Conservation (phyloP, 2,888 invertebrate species). For the Cosmia trapezina region DNA sequence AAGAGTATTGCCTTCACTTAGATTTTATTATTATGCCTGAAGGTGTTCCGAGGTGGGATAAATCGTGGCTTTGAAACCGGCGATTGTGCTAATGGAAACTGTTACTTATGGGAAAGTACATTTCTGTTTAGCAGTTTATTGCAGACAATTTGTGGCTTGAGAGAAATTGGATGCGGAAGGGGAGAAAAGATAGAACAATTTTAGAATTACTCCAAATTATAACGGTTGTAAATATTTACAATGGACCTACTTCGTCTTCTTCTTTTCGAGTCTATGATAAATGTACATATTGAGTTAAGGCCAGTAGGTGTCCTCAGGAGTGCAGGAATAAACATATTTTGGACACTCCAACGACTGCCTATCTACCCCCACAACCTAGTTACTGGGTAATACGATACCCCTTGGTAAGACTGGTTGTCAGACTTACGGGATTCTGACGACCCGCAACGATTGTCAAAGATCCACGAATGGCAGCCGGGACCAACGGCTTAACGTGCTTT, state of each 20-base stretch:
- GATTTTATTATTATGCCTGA: slow-evolving; percentile 52
- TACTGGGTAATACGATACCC: no score
- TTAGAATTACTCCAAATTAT: neutral
- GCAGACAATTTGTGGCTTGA: slow-evolving; percentile 28
- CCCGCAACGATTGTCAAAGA: no score
- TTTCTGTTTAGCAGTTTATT: slow-evolving; percentile 34
- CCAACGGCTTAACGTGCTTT: neutral
- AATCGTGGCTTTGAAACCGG: slow-evolving; percentile 41
- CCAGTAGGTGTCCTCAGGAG: neutral
- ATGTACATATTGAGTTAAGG: neutral
- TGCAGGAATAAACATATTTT: neutral
- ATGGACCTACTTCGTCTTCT: no score
- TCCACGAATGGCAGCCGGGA: no score
- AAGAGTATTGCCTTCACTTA: slow-evolving; percentile 53
- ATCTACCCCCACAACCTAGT: no score
- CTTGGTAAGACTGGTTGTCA: no score
- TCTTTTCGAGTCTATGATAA: neutral
- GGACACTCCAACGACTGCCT: neutral
- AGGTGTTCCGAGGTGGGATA: slow-evolving; percentile 44
- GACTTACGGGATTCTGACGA: no score
- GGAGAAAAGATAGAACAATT: neutral
- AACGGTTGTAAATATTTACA: neutral
- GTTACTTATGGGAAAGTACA: slow-evolving; percentile 27
- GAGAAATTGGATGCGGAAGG: slow-evolving; percentile 6
- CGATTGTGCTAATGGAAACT: slow-evolving; percentile 37